Evolutionary conservation across 1,140 invertebrate genomes (phyloP).

Genomic region (Triops longicaudatus): DNA sequence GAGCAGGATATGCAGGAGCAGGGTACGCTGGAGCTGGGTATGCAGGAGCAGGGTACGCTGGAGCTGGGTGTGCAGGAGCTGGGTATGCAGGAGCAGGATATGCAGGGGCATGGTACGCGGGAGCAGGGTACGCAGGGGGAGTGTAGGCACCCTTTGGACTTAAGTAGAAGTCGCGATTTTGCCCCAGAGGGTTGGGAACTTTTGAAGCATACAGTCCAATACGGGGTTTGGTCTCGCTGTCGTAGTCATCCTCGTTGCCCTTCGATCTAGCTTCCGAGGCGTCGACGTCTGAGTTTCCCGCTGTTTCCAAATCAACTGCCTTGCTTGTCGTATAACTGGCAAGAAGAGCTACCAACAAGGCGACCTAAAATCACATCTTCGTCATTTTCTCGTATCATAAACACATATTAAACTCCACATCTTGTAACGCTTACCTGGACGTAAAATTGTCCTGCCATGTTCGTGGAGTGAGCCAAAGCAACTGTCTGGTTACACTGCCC

Average conservation of each 20-base stretch:
- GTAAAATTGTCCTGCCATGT: background rate
- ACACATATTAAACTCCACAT: background rate
- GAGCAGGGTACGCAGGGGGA: constrained; percentile 11
- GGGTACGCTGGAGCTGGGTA: constrained; percentile 24
- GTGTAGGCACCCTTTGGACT: constrained; percentile 4
- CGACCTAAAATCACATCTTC: background rate
- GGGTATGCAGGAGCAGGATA: constrained; percentile 24
- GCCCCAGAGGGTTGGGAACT: constrained; percentile 13
- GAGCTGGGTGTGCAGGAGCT: constrained; percentile 21
- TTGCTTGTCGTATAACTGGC: background rate
- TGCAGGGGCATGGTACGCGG: constrained; percentile 20
- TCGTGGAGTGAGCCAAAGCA: background rate
- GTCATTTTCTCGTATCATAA: background rate
- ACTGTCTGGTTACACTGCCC: background rate
- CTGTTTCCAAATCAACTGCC: background rate
- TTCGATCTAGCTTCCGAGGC: background rate
- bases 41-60: constrained; percentile 20
- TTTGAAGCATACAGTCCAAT: constrained; percentile 21
- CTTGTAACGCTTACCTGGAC: too few relatives aligned
- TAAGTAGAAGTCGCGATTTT: constrained; percentile 15
- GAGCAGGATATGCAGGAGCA: constrained; percentile 26
- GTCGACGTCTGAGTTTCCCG: background rate
- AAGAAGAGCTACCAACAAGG: background rate
- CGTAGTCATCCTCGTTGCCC: background rate
- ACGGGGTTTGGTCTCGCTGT: background rate